Evolutionary conservation across 2,797 vertebrate genomes (phyloP), one percentile per base, ranked within the genome.

Genomic region (Clarias laeviceps): DNA sequence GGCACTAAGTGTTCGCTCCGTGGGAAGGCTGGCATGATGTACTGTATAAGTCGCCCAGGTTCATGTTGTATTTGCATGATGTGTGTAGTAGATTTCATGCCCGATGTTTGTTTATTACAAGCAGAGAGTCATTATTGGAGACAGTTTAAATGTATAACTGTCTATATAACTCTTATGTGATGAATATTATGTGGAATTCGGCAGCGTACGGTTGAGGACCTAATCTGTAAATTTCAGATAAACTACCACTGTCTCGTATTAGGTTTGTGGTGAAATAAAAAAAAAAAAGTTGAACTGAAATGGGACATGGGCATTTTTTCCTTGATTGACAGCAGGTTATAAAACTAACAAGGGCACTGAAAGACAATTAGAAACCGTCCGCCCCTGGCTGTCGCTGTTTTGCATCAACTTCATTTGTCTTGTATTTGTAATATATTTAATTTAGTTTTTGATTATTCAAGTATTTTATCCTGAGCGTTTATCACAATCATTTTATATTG

Each of bases 401-500:
- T 61, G 61, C 76, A 37, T 61, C 73, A 37, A 22, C 37, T 79
- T 32, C 56, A 34, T 80, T 66, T 56, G 81, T 64, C 24, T 68
- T 59, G 32, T 80, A 7, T 62, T 0, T 57, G 32, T 65, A 59
- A 24, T 59, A 20, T 77, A 68, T 77, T 77, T 85, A 40, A 64
- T 70, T 87, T 82, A 50, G n/a, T 50, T 22, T 68, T 86, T 82
- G 34, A 66, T 78, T 84, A 56, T 37, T 72, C 6, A 27, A 77
- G 14, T 50, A 45, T 64, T 82, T 64, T 83, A 83, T 65, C 34
- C 74, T 7, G 79, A 73, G 85, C 81, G 81, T 73, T 45, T 27
- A 82, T 89, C 83, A 82, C 85, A 87, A 88, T 88, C 87, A 82
- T 87, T 59, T 34, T 40, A 54, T 84, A n/a, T 80, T 69, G 24